A percentile compares a stretch with the other conserved stretches of the same genome.
These are phyloP conservation scores for Protaetia brevitarsis DNA, from an alignment of 1,140 invertebrate genomes.

Conservation along the genomic window DNA sequence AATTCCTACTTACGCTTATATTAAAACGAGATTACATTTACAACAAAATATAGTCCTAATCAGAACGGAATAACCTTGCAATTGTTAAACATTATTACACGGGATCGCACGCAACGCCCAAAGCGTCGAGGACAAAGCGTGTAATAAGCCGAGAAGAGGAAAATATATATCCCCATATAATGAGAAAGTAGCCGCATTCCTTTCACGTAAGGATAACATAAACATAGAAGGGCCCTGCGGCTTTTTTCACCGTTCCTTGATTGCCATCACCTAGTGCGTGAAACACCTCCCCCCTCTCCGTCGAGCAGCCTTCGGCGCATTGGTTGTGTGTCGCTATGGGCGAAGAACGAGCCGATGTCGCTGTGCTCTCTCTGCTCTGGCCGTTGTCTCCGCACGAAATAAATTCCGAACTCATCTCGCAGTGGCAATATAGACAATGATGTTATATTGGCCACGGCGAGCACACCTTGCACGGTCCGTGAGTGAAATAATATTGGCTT, in stretches of 20 bases:
- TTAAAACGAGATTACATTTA: too few species aligned
- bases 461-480: conserved; percentile 37
- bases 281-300: not conserved
- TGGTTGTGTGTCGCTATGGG: not conserved
- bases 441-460: conserved; percentile 34
- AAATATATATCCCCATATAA: conserved; percentile 17
- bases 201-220: conserved; percentile 23
- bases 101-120: too few species aligned
- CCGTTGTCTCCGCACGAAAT: conserved; percentile 27
- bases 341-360: not conserved
- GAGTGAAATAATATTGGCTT: conserved; percentile 36
- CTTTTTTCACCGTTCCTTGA: conserved; percentile 21
- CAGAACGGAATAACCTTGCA: too few species aligned
- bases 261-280: conserved; percentile 23
- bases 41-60: too few species aligned
- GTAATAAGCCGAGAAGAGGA: not conserved
- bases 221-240: conserved; percentile 18
- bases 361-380: not conserved
- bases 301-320: not conserved
- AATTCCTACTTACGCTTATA: too few species aligned
- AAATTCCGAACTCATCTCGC: conserved; percentile 35
- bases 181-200: conserved; percentile 7
- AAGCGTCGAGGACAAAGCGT: not conserved
- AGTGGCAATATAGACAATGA: conserved; percentile 38
- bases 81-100: too few species aligned